Percentiles rank a stretch among this genome's conserved stretches.
Conservation (phyloP, 2,113 vertebrate genomes). For the Corythornis vintsioides region DNA sequence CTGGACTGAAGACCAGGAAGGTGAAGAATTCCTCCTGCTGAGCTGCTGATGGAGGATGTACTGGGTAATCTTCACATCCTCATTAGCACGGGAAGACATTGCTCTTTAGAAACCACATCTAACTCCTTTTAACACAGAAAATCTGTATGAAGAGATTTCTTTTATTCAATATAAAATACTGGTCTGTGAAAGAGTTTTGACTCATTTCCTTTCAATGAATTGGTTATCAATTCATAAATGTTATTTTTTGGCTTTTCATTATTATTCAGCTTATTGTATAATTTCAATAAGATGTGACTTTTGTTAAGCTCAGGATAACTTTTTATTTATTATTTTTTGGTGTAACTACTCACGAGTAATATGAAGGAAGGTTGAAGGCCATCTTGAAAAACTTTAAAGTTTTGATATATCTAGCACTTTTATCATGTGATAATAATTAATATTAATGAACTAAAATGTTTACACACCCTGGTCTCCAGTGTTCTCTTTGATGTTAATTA, state of each 20-base stretch:
- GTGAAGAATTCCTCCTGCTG: background rate
- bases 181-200: conserved; percentile 5
- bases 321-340: background rate
- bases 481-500: conserved; percentile 50
- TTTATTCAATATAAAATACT: background rate
- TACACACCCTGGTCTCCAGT: background rate
- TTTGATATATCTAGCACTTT: background rate
- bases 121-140: background rate
- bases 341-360: background rate
- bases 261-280: conserved; percentile 12
- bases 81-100: background rate
- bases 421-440: background rate
- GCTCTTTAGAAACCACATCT: background rate
- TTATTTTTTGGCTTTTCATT: background rate
- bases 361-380: background rate
- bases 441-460: conserved; percentile 12
- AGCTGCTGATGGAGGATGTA: background rate
- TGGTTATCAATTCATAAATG: background rate
- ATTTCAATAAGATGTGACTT: conserved; percentile 42
- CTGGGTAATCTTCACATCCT: background rate
- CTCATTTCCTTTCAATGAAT: background rate
- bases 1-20: background rate
- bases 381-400: background rate
- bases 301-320: conserved; percentile 1
- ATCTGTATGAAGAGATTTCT: background rate